These are phyloP conservation scores for Acrocephalus kingi DNA, from an alignment of 2,113 vertebrate genomes.

Conservation along the genomic window DNA sequence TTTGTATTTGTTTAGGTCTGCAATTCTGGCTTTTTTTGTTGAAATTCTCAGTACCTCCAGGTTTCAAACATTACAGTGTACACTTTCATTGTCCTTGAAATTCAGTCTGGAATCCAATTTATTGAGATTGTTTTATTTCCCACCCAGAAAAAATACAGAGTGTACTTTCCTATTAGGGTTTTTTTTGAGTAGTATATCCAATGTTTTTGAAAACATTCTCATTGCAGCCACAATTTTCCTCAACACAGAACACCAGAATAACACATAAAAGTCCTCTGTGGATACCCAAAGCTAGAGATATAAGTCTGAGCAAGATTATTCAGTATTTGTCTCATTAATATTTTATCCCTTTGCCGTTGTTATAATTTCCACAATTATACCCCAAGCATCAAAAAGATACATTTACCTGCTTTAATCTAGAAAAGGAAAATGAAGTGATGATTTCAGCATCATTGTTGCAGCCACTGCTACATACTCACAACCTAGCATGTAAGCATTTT, in stretches of 20 bases:
- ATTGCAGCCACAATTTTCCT: not conserved
- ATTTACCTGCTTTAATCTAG: not conserved
- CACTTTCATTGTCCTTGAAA: not conserved
- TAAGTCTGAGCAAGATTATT: not conserved
- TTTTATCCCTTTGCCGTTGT: not conserved
- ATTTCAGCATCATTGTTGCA: not conserved
- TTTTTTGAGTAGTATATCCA: not conserved
- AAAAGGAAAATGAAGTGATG: not conserved
- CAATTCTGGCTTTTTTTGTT: not conserved
- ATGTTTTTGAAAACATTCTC: not conserved
- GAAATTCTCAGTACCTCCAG: not conserved
- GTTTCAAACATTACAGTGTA: not conserved
- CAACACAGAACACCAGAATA: not conserved
- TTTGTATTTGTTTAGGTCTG: not conserved
- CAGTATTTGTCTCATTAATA: not conserved
- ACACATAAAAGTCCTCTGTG: not conserved
- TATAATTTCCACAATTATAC: not conserved
- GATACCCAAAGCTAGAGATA: not conserved
- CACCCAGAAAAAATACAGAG: not conserved
- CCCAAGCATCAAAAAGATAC: not conserved
- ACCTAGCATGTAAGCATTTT: not conserved
- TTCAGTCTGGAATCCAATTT: not conserved
- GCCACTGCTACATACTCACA: not conserved
- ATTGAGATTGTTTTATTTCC: not conserved
- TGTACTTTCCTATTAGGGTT: not conserved